Evolutionary conservation across 2,888 invertebrate species (phyloP).

Genomic region (Drosophila emarginata): DNA sequence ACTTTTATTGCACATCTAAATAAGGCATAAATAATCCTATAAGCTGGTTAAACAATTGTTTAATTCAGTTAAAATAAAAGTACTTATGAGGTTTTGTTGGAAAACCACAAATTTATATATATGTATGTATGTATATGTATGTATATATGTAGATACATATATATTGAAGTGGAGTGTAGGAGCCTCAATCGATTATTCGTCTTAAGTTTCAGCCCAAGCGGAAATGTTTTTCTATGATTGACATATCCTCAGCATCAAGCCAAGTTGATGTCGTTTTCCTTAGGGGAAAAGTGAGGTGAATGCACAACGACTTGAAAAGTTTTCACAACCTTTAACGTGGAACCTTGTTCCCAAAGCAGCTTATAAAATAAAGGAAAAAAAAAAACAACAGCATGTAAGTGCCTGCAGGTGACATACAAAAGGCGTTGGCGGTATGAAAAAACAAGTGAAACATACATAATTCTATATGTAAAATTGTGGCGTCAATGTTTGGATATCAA

Average conservation of each 20-base stretch:
- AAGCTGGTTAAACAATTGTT: not conserved
- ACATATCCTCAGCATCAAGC: constrained; percentile 6
- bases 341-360: not conserved
- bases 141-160: not conserved
- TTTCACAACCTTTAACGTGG: not conserved
- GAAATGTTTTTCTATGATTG: constrained; percentile 8
- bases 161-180: not conserved
- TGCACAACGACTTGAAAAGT: constrained; percentile 1
- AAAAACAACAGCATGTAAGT: not conserved
- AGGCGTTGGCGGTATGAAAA: not conserved
- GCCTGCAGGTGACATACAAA: constrained; percentile 1
- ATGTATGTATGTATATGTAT: not conserved
- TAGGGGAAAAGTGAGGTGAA: not conserved
- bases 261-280: not conserved
- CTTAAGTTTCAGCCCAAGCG: constrained; percentile 1
- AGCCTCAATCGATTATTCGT: not conserved
- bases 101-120: not conserved
- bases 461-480: not conserved
- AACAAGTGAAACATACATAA: not conserved
- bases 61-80: not conserved
- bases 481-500: not conserved
- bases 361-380: not conserved
- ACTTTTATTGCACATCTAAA: no score
- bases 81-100: not conserved
- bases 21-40: not conserved